Base-by-base conservation (phyloP, 1,140 invertebrate species). In the Drosophila lini region DNA sequence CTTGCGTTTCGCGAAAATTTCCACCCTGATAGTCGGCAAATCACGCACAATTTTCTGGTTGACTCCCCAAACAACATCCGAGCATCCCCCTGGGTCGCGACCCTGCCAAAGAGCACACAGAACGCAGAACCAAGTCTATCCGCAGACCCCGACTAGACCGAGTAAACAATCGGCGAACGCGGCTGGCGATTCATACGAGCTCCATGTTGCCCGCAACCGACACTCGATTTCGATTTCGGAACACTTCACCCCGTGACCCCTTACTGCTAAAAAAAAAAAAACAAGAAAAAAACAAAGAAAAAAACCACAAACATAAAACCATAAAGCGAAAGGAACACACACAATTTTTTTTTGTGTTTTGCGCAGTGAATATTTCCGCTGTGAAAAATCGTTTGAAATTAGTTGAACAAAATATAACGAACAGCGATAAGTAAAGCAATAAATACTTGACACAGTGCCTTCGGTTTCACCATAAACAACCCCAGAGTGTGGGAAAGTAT, bases 341-440 rank as follows among this genome's bases (percentile, higher is more conserved):
- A 58, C 61, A 15, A 34, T 48, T 62, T 59, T 59, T 59, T 22
- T 45, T 16, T 50, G 47, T 50, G 10, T 50, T 59, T 52, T 70
- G 52, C 73, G 80, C 48, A 63, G 42, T 53, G 77, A 81, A 85
- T 71, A 59, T 74, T 64, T 80, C 55, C 62, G 47, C 62, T 61
- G 59, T 75, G 78, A 80, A 80, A 86, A 86, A 82, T 82, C 70
- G 65, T 86, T 88, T 82, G 63, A 82, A 82, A 82, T 86, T 74
- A 80, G 76, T 80, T 77, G 57, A 88, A 88, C 70, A 74, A 70
- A 82, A 64, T 63, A 88, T 67, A 88, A 74, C 32, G 42, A 38
- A 73, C 41, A 59, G 65, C 79, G 81, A 79, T 76, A 88, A n/a
- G n/a, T 19, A 19, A 80, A 77, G 55, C 71, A 73, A 88, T 83